These are phyloP conservation scores for Epizoanthus stellaris DNA, from an alignment of 92 coral and sea anemone genomes.

Conservation along the genomic window DNA sequence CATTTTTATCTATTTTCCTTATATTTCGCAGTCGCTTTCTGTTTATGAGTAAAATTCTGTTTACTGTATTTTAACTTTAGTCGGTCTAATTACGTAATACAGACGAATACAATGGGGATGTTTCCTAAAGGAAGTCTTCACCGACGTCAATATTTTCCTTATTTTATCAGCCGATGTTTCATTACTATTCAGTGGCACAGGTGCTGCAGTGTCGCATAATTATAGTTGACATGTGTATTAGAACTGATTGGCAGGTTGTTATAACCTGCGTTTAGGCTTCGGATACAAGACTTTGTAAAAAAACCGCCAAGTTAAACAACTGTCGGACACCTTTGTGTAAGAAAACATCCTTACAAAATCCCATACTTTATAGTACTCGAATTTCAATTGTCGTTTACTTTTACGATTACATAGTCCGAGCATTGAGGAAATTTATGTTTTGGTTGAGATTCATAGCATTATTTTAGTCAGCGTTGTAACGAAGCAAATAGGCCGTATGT, in stretches of 20 bases:
- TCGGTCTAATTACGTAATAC: no score
- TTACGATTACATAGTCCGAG: not conserved
- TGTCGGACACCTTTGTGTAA: not conserved
- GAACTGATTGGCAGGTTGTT: slow-evolving; percentile 19
- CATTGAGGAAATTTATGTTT: not conserved
- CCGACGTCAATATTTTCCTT: not conserved
- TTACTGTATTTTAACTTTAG: no score
- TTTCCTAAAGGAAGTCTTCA: no score
- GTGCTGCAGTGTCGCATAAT: slow-evolving; percentile 6
- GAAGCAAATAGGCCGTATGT: not conserved
- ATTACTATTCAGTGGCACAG: slow-evolving; percentile 14
- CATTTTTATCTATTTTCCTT: no score
- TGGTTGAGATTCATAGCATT: not conserved
- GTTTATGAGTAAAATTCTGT: no score
- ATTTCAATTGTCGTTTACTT: not conserved
- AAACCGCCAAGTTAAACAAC: slow-evolving; percentile 2
- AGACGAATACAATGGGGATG: no score
- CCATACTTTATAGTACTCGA: not conserved
- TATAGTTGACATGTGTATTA: not conserved
- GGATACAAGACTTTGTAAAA: no score
- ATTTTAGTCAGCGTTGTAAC: not conserved
- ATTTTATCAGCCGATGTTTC: not conserved
- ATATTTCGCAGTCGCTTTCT: no score
- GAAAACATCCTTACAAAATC: not conserved
- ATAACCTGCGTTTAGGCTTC: not conserved